Evolutionary conservation across 1,140 invertebrate genomes (phyloP), one percentile per base, ranked within the genome.

Genomic region (Ostrea denselamellosa): DNA sequence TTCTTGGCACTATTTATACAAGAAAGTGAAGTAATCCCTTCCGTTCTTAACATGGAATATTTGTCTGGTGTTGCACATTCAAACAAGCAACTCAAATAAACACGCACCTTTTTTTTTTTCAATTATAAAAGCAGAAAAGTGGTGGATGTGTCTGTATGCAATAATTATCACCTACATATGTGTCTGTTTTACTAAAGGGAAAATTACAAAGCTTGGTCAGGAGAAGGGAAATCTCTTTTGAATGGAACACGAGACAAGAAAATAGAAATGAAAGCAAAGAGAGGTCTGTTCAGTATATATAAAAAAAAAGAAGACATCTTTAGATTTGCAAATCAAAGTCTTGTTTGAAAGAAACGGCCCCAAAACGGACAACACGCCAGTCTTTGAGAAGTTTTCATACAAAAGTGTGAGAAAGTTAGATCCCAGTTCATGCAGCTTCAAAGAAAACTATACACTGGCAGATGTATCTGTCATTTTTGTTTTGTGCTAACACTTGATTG

Each of bases 351-450:
- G 68, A 14, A 77, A 77, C 34, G 68, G 68, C 68, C 68, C 28
- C 68, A 77, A 62, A 77, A 77, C 68, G 25, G 68, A 77, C 68
- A 28, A 0, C 68, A 17, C 28, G 34, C 68, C 25, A 77, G 9
- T 77, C 68, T 77, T 77, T 77, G 68, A 77, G 68, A 34, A 34
- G 68, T 77, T 77, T 77, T 77, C 68, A 77, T 77, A 77, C 8
- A 77, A 77, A 34, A 22, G 25, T 77, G 68, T 77, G 68, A 77
- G 68, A 77, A 77, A 77, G 68, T 25, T 34, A 77, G 68, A 77
- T 77, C 28, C 0, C 17, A 62, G 28, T 44, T 34, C 5, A 44
- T 77, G 25, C 10, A 77, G 25, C 68, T 77, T 77, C 68, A 77
- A 77, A 77, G 68, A 77, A 77, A 77, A 77, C 68, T 14, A 3